Evolutionary conservation across 2,797 vertebrate species (phyloP).

Genomic region (Eidolon dupreanum): DNA sequence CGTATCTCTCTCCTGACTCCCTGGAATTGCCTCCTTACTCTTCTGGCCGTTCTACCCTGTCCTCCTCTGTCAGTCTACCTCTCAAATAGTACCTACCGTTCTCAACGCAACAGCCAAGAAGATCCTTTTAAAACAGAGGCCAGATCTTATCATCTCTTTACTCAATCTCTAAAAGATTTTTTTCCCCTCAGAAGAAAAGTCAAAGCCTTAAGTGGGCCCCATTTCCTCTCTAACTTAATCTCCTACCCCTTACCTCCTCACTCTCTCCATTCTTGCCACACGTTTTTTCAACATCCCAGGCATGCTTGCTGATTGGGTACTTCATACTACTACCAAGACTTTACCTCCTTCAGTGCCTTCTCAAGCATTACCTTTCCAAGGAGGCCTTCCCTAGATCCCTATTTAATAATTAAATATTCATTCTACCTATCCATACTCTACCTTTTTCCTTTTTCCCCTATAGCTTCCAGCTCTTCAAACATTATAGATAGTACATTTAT

Average conservation of each 20-base stretch:
- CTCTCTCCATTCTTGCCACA: neutral
- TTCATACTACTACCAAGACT: neutral
- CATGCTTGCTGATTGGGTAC: neutral
- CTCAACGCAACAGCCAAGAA: neutral
- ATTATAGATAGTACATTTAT: neutral
- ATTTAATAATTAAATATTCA: neutral
- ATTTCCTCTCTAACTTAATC: neutral
- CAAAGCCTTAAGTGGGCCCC: neutral
- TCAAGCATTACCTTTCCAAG: neutral
- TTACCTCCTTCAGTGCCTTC: neutral
- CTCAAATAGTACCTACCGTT: neutral
- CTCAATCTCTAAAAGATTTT: neutral
- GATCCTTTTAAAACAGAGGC: neutral
- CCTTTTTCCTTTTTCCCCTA: neutral
- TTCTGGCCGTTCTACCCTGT: neutral
- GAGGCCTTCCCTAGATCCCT: neutral
- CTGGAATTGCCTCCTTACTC: neutral
- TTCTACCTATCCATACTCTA: neutral
- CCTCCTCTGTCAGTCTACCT: neutral
- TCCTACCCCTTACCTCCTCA: neutral
- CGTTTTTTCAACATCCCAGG: neutral
- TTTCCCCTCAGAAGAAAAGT: neutral
- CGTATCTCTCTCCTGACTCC: neutral
- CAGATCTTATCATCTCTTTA: neutral
- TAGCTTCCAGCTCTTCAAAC: neutral